Percentiles rank a stretch among this genome's conserved stretches.
phyloP scores from a whole-genome alignment of 1,140 invertebrate species.

The Drosophila orosa region DNA sequence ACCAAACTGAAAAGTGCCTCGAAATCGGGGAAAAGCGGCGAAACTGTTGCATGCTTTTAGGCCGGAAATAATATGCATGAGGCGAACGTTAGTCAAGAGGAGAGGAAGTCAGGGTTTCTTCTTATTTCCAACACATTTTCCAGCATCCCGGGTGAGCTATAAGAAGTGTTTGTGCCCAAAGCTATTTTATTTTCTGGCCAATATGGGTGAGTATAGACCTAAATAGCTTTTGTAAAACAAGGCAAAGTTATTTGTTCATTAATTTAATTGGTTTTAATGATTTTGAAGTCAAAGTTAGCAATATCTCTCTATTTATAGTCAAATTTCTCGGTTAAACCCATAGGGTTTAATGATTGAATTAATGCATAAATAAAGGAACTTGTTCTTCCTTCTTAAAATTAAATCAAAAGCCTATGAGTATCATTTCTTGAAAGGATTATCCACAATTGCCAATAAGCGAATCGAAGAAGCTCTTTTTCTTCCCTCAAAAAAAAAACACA shows the following conservation, averaged over 20 bases:
- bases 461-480: slow-evolving; percentile 17
- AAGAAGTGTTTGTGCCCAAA: not conserved
- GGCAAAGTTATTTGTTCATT: not conserved
- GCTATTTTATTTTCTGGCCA: not conserved
- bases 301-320: not conserved
- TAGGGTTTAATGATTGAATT: too few species aligned
- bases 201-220: not conserved
- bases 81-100: slow-evolving; percentile 30
- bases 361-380: too few species aligned
- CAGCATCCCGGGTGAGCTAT: too few species aligned
- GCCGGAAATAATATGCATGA: slow-evolving; percentile 65
- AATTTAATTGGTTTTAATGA: not conserved
- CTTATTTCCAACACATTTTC: not conserved
- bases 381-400: not conserved
- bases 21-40: slow-evolving; percentile 6
- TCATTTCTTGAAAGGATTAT: slow-evolving; percentile 50
- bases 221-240: not conserved
- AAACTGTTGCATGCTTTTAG: slow-evolving; percentile 79
- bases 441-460: slow-evolving; percentile 47
- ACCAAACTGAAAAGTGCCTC: slow-evolving; percentile 33
- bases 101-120: not conserved
- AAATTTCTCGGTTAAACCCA: too few species aligned
- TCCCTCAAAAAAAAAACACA: slow-evolving; percentile 7
- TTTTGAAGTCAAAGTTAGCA: not conserved
- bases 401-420: not conserved